Base-by-base conservation (phyloP, 2,797 vertebrate genomes). In the Hyperoplus lanceolatus region DNA sequence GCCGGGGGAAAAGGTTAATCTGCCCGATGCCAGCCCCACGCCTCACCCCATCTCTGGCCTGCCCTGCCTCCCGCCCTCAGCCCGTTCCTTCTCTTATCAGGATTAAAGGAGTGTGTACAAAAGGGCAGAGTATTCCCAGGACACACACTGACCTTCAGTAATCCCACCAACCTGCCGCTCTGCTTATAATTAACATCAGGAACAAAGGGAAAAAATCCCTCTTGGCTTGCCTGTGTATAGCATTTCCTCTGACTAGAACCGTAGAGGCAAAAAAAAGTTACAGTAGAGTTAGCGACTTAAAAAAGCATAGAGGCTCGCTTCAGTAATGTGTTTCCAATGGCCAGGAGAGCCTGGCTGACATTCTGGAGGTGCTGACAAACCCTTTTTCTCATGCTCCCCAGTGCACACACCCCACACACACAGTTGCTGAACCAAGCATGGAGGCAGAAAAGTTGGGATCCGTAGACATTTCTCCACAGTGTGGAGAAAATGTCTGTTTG, bases 71-170 rank as follows among this genome's bases (percentile, higher is more conserved):
- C 78, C 73, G 41, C 81, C 90, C 84, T 29, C 85, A 42, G 84
- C 84, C 89, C 80, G 87, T 87, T 90, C 87, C 91, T 85, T 91
- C 90, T 95, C 94, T 96, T 95, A 95, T 95, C 95, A 91, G 94
- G 93, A 94, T 95, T 93, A 94, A 92, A 94, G 91, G 88, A 90
- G 88, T 95, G 88, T 95, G 95, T 95, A 95, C 90, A 95, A 96
- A 97, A 97, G 97, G 97, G 95, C 96, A 97, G 95, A 92, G 90
- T 96, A 96, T 96, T 97, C 97, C 97, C 96, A 97, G 95, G 96
- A 96, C 93, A 95, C 94, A 89, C 85, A 64, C 95, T 97, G 96
- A 98, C 97, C 96, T 97, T 97, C 95, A 95, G 83, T 97, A 96
- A 95, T 96, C 96, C 95, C 91, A 94, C 90, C 96, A 94, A 91